phyloP scores from a whole-genome alignment of 2,888 invertebrate species.

The Yponomeuta sedellus region DNA sequence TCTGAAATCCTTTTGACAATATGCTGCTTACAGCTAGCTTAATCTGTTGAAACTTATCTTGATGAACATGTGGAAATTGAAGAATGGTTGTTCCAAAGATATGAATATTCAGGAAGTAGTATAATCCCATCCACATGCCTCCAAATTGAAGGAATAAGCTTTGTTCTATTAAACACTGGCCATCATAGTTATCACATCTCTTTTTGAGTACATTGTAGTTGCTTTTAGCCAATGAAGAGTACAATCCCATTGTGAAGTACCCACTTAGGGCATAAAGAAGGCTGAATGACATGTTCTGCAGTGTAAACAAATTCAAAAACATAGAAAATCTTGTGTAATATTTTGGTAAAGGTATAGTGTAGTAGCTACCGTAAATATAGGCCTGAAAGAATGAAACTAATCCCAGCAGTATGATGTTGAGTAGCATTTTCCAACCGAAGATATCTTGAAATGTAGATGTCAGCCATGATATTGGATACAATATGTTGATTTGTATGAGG shows the following conservation, averaged over 20 bases:
- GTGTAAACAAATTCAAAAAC: constrained; percentile 77
- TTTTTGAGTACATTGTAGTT: constrained; percentile 73
- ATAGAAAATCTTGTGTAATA: constrained; percentile 81
- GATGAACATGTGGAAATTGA: constrained; percentile 82
- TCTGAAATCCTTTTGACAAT: constrained; percentile 75
- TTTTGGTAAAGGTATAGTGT: constrained; percentile 77
- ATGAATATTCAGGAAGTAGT: constrained; percentile 75
- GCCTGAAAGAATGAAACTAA: constrained; percentile 82
- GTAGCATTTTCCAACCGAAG: constrained; percentile 79
- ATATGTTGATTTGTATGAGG: constrained; percentile 77
- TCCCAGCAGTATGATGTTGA: constrained; percentile 79
- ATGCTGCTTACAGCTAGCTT: constrained; percentile 75
- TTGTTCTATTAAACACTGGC: constrained; percentile 80
- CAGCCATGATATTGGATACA: constrained; percentile 82
- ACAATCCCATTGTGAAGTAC: constrained; percentile 81
- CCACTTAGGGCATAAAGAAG: constrained; percentile 79
- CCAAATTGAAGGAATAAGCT: constrained; percentile 81
- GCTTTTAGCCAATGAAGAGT: constrained; percentile 79
- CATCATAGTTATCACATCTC: constrained; percentile 58
- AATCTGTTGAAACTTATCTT: constrained; percentile 81
- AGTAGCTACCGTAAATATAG: constrained; percentile 82
- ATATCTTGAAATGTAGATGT: constrained; percentile 75
- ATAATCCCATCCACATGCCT: constrained; percentile 81
- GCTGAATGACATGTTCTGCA: constrained; percentile 76
- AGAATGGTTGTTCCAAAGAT: constrained; percentile 73